phyloP scores from a whole-genome alignment of 2,113 vertebrate genomes.

The Ginglymostoma cirratum region DNA sequence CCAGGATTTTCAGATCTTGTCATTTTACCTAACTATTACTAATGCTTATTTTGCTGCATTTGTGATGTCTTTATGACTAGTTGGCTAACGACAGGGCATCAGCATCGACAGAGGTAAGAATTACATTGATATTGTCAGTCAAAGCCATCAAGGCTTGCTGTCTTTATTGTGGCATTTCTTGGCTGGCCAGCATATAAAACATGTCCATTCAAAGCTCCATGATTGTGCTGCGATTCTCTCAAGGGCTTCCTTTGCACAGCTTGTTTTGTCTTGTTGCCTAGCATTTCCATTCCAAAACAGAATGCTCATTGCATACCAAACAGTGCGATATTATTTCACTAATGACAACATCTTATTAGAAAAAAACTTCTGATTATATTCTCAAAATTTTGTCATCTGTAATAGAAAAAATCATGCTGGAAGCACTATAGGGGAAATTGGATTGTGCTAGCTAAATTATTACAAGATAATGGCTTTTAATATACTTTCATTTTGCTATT shows the following conservation, averaged over 20 bases:
- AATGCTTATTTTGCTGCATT: neutral
- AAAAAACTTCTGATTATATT: constrained; percentile 16
- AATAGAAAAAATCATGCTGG: neutral
- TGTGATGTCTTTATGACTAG: neutral
- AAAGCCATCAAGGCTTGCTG: neutral
- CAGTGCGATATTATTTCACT: neutral
- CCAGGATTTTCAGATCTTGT: neutral
- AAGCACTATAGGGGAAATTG: constrained; percentile 2
- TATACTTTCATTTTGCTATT: neutral
- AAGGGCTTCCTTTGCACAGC: neutral
- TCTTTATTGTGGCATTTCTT: neutral
- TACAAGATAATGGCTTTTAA: neutral
- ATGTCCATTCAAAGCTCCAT: neutral
- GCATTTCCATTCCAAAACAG: constrained; percentile 9
- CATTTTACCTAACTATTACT: neutral
- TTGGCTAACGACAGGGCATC: neutral
- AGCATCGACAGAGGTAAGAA: neutral
- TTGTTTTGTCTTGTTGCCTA: neutral
- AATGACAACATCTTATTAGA: neutral
- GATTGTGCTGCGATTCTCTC: neutral
- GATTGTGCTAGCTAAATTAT: constrained; percentile 11
- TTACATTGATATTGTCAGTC: neutral
- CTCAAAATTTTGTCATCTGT: constrained; percentile 21
- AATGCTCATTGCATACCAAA: constrained; percentile 26
- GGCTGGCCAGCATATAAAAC: neutral